Percentiles rank a stretch among this genome's conserved stretches.
These are phyloP conservation scores for Criorhina ranunculi DNA, from an alignment of 2,888 invertebrate species.

Conservation along the genomic window DNA sequence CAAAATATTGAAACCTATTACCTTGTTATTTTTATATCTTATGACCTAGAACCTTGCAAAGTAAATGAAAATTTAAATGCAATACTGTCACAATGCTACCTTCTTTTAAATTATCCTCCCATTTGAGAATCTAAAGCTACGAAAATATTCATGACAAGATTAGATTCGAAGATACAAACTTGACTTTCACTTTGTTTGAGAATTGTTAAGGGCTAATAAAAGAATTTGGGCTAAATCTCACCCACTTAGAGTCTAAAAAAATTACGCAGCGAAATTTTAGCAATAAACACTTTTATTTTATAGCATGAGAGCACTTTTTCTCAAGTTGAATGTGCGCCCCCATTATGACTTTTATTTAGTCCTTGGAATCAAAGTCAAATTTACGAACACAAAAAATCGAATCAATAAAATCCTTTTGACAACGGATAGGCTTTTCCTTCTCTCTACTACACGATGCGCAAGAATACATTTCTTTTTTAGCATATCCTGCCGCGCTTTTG, in stretches of 20 bases:
- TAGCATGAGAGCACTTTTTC: neutral
- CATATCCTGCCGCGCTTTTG: slow-evolving; percentile 49
- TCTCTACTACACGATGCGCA: neutral
- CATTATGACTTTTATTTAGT: slow-evolving; percentile 3
- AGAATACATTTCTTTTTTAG: neutral
- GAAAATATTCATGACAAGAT: too few relatives aligned
- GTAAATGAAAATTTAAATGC: too few relatives aligned
- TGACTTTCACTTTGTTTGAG: neutral
- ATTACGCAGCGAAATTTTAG: neutral
- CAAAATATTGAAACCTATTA: too few relatives aligned
- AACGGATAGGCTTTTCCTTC: neutral
- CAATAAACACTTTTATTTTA: slow-evolving; percentile 21
- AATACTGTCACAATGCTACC: too few relatives aligned
- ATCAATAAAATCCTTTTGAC: slow-evolving; percentile 48
- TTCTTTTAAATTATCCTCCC: too few relatives aligned
- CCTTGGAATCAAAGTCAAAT: slow-evolving; percentile 52
- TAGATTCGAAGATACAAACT: too few relatives aligned
- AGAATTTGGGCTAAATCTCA: neutral
- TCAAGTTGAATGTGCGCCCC: slow-evolving; percentile 28
- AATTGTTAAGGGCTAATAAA: slow-evolving; percentile 9
- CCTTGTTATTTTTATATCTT: too few relatives aligned
- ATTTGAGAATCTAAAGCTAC: too few relatives aligned
- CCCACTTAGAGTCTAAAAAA: neutral
- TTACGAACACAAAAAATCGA: slow-evolving; percentile 29
- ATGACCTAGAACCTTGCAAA: too few relatives aligned